These are phyloP conservation scores for Carollia perspicillata DNA, from an alignment of 2,113 vertebrate species.

Conservation along the genomic window DNA sequence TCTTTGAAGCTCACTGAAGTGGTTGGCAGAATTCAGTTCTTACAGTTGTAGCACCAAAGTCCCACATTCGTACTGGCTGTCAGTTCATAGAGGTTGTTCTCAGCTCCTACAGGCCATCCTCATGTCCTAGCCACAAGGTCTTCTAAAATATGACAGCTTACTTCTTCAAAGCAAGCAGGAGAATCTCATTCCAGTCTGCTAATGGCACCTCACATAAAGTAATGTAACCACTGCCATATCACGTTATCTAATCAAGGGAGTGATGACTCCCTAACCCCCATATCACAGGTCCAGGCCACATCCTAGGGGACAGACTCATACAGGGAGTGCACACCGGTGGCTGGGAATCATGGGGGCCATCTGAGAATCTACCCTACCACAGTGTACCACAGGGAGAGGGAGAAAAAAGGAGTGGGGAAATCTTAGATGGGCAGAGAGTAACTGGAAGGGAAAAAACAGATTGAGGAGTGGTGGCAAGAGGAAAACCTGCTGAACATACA, in stretches of 20 bases:
- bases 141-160: background rate
- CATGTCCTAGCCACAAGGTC: background rate
- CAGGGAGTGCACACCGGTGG: background rate
- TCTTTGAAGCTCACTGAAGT: background rate
- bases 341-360: background rate
- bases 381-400: background rate
- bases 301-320: background rate
- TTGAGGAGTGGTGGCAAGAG: background rate
- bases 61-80: background rate
- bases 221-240: background rate
- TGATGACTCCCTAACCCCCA: background rate
- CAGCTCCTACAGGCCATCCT: background rate
- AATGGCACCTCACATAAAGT: background rate
- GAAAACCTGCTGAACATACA: background rate
- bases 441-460: background rate
- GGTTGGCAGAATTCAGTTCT: background rate
- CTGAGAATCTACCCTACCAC: background rate
- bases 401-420: background rate
- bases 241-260: background rate
- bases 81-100: background rate
- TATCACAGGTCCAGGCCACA: background rate
- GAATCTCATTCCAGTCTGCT: background rate
- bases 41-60: background rate
- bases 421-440: background rate
- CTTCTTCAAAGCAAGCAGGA: slow-evolving; percentile 23